Percentiles rank a stretch among this genome's conserved stretches.
phyloP scores from a whole-genome alignment of 2,888 invertebrate species.

The Dasypolia templi region DNA sequence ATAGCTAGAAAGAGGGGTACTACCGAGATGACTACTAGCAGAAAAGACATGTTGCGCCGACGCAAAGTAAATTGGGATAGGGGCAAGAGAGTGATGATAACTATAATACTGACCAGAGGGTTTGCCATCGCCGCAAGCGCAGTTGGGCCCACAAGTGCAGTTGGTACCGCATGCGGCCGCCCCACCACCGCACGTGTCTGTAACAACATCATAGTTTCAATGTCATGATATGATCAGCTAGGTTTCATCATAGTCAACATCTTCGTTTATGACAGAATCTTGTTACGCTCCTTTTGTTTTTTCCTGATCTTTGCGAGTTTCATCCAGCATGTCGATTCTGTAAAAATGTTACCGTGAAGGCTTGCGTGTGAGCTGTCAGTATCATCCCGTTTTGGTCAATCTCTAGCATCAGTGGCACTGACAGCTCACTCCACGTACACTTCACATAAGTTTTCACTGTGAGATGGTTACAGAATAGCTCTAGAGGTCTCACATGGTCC shows the following conservation, averaged over 20 bases:
- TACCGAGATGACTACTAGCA: background rate
- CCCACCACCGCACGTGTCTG: slow-evolving; percentile 90
- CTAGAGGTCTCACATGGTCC: too few relatives aligned
- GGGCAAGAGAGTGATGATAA: background rate
- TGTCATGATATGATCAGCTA: background rate
- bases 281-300: background rate
- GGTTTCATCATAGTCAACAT: too few relatives aligned
- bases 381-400: too few relatives aligned
- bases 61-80: background rate
- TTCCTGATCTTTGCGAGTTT: background rate
- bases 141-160: slow-evolving; percentile 91
- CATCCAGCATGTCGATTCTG: too few relatives aligned
- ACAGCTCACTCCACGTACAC: too few relatives aligned
- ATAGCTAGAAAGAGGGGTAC: background rate
- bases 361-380: too few relatives aligned
- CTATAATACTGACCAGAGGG: slow-evolving; percentile 69
- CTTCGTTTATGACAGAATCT: too few relatives aligned
- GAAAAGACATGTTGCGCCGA: background rate
- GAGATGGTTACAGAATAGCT: too few relatives aligned
- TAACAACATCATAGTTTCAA: slow-evolving; percentile 52
- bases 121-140: slow-evolving; percentile 87
- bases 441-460: too few relatives aligned
- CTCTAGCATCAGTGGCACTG: too few relatives aligned
- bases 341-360: too few relatives aligned
- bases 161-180: slow-evolving; percentile 88